Percentiles rank a stretch among this genome's conserved stretches.
Conservation (phyloP, 2,113 vertebrate genomes). For the Uropsilus gracilis region DNA sequence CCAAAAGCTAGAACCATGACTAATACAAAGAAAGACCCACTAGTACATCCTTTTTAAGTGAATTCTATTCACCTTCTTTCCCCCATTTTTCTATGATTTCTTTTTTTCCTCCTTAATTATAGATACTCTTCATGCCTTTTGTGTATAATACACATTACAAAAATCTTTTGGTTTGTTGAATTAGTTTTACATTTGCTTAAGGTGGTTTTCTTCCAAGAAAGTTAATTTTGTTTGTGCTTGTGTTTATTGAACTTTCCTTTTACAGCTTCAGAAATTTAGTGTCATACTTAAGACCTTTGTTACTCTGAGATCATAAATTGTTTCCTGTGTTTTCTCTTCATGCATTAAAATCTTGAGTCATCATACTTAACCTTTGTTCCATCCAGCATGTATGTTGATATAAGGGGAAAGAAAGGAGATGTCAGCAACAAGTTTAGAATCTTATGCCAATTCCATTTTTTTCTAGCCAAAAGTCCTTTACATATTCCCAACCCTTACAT, state of each 20-base stretch:
- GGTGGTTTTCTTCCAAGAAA: background rate
- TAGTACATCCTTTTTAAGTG: background rate
- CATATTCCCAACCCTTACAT: background rate
- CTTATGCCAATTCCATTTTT: background rate
- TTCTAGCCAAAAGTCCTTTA: constrained; percentile 6
- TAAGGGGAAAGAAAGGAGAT: background rate
- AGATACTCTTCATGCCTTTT: background rate
- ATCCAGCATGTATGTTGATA: background rate
- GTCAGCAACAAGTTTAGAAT: background rate
- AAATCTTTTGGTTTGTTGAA: constrained; percentile 11
- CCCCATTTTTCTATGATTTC: background rate
- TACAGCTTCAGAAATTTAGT: background rate
- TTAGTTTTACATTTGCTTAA: background rate
- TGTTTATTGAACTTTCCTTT: constrained; percentile 17
- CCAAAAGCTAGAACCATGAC: background rate
- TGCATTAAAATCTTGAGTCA: background rate
- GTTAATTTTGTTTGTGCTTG: background rate
- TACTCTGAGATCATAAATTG: constrained; percentile 30
- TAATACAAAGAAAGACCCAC: background rate
- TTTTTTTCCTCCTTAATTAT: background rate
- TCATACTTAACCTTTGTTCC: constrained; percentile 57
- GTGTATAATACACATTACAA: background rate
- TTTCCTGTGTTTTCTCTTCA: constrained; percentile 55
- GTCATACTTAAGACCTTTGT: constrained; percentile 51
- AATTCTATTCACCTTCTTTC: constrained; percentile 6